These are phyloP conservation scores for Danio aesculapii DNA, from an alignment of 2,797 vertebrate species.

Conservation along the genomic window DNA sequence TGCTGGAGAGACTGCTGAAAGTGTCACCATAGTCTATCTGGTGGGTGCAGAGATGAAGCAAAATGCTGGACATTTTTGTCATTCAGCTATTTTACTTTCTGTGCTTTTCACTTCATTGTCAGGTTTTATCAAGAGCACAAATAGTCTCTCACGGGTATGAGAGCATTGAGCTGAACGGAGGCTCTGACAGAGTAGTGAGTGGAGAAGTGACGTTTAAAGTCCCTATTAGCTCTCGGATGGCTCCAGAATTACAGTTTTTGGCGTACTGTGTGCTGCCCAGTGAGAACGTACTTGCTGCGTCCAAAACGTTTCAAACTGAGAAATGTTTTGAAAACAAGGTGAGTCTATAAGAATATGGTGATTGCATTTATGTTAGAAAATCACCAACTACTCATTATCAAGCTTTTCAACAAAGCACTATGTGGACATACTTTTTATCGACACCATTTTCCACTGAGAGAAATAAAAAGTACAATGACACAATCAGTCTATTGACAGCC, in stretches of 20 bases:
- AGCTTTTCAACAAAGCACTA: neutral
- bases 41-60: constrained; percentile 63
- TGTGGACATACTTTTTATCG: neutral
- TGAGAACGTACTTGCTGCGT: constrained; percentile 68
- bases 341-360: neutral
- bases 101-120: neutral
- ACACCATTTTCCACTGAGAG: neutral
- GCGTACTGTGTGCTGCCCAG: constrained; percentile 71
- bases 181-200: neutral
- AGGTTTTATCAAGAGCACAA: constrained; percentile 53
- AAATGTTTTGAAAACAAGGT: constrained; percentile 77
- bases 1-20: constrained; percentile 60
- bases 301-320: constrained; percentile 65
- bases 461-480: neutral
- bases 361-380: neutral
- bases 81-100: neutral
- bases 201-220: constrained; percentile 67
- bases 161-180: constrained; percentile 42
- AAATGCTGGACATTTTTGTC: neutral
- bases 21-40: constrained; percentile 66
- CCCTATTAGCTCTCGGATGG: constrained; percentile 60
- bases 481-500: neutral
- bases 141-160: constrained; percentile 45
- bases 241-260: constrained; percentile 70
- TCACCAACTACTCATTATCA: neutral